A percentile compares a stretch with the other conserved stretches of the same genome.
phyloP scores from a whole-genome alignment of 2,113 vertebrate genomes.

The Lycaon pictus region DNA sequence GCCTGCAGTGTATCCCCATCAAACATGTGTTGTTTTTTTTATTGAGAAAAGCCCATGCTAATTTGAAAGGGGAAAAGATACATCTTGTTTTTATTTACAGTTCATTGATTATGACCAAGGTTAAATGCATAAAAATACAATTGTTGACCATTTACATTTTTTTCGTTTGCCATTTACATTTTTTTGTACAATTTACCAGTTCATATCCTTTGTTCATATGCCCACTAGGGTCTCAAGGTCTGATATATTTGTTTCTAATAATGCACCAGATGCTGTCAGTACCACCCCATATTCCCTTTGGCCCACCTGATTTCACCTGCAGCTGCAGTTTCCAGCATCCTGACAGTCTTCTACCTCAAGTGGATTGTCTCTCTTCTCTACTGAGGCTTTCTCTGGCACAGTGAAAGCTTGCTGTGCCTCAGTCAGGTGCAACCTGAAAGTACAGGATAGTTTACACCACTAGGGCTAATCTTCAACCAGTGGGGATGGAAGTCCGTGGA shows the following conservation, averaged over 20 bases:
- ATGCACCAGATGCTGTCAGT: neutral
- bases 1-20: constrained; percentile 24
- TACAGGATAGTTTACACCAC: neutral
- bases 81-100: constrained; percentile 63
- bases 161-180: constrained; percentile 9
- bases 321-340: neutral
- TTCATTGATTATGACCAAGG: constrained; percentile 47
- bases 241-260: neutral
- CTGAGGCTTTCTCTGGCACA: neutral
- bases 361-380: constrained; percentile 3
- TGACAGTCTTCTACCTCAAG: neutral
- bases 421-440: neutral
- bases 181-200: constrained; percentile 15
- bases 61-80: neutral
- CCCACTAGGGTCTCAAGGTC: neutral
- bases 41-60: constrained; percentile 42
- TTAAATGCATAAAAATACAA: constrained; percentile 52
- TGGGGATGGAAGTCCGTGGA: neutral
- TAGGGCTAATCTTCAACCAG: constrained; percentile 30
- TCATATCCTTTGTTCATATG: neutral
- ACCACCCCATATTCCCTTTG: neutral
- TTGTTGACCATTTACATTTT: neutral
- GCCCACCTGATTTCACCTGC: neutral
- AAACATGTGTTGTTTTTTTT: neutral
- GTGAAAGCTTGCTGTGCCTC: neutral